Evolutionary conservation across 1,140 invertebrate genomes (phyloP).

Genomic region (Littorina saxatilis): DNA sequence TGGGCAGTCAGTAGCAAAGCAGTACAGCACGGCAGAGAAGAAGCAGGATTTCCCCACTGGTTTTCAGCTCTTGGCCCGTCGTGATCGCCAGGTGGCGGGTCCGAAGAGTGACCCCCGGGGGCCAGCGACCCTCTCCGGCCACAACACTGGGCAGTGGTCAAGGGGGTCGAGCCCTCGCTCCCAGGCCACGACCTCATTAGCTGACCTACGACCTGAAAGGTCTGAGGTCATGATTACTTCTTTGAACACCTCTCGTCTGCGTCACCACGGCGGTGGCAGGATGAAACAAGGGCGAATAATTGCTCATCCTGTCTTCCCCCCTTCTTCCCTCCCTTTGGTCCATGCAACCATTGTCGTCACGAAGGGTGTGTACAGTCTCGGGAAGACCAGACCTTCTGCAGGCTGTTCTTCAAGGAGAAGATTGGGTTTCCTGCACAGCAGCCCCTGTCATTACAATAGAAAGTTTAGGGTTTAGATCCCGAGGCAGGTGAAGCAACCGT

Average conservation of each 20-base stretch:
- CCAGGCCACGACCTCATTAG: constrained; percentile 39
- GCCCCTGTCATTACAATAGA: constrained; percentile 26
- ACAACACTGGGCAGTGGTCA: constrained; percentile 25
- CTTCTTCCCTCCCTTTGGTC: too few species aligned
- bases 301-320: constrained; percentile 11
- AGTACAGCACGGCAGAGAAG: too few species aligned
- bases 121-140: constrained; percentile 10
- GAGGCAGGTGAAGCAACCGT: too few species aligned
- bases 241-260: constrained; percentile 11
- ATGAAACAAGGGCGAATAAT: constrained; percentile 30
- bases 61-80: too few species aligned
- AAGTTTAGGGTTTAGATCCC: neutral
- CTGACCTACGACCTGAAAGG: constrained; percentile 37
- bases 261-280: neutral
- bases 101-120: neutral
- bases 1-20: too few species aligned
- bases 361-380: neutral
- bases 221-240: constrained; percentile 37
- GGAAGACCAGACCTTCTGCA: too few species aligned
- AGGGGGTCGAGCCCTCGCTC: constrained; percentile 6
- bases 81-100: constrained; percentile 7
- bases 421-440: neutral
- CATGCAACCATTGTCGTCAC: neutral
- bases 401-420: neutral
- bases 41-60: too few species aligned